Evolutionary conservation across 2,113 vertebrate genomes (phyloP), one percentile per base, ranked within the genome.

Genomic region (Poecilia latipinna): DNA sequence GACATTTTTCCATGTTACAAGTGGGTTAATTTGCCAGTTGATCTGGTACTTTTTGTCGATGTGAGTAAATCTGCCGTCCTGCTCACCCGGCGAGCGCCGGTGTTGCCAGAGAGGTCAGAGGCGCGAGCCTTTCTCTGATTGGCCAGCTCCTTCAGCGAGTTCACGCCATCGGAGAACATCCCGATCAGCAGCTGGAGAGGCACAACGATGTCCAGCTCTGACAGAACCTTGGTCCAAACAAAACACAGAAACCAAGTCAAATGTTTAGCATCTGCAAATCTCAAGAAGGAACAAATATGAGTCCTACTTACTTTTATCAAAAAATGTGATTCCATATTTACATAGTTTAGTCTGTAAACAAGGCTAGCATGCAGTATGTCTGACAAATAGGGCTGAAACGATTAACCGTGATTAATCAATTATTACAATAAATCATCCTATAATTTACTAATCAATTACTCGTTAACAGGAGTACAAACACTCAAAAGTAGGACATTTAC

Each of bases 121-220:
- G 91, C 94, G 63, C 96, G 95, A 1, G 96, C 95, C 90, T 98
- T 98, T 87, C 95, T 96, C 93, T 99, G 97, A 95, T 97, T 98
- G 88, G 97, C 96, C 91, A 99, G 93, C 80, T 99, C 98, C 91
- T 99, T 99, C 57, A 99, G 92, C 75, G 98, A 99, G 95, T 99
- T 98, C 82, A 99, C 98, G 65, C 98, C 98, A 93, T 99, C 98
- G 73, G 97, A 99, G 94, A 99, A 99, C 98, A 99, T 99, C 89
- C 96, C 96, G 74, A 99, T 99, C 75, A 99, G 91, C 54, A 99
- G 95, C 82, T 98, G 97, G 79, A 99, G 96, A 70, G 98, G 98
- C 77, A 99, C 97, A 86, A 97, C 96, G 64, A 99, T 99, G 90
- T 99, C 98, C 86, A 99, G 93, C 89, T 99, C 96, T 33, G 98